These are phyloP conservation scores for Atta texana DNA, from an alignment of 1,140 invertebrate genomes.

Conservation along the genomic window DNA sequence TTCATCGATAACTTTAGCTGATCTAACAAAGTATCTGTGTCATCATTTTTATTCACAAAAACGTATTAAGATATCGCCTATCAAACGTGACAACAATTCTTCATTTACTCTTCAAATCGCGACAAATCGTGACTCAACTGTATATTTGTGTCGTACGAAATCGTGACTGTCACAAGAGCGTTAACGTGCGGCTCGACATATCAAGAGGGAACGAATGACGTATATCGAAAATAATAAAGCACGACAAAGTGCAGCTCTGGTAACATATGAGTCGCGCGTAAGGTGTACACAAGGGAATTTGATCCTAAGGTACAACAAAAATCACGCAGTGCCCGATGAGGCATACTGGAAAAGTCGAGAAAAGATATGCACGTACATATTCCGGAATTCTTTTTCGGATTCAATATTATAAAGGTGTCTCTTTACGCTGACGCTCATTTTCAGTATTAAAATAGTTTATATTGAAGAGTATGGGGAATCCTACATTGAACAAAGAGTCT, in stretches of 20 bases:
- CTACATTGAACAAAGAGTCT: too few species aligned
- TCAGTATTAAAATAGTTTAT: too few species aligned
- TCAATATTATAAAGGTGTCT: too few species aligned
- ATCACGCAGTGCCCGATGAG: not conserved
- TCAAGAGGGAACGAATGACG: not conserved
- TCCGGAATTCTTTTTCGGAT: too few species aligned
- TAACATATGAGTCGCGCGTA: slow-evolving; percentile 3
- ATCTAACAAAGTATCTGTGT: not conserved
- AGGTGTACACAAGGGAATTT: not conserved
- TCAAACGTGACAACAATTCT: not conserved
- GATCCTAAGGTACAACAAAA: not conserved
- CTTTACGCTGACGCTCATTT: too few species aligned
- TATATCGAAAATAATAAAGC: slow-evolving; percentile 26
- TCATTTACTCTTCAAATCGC: slow-evolving; percentile 18
- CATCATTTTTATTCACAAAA: not conserved
- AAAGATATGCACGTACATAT: too few species aligned
- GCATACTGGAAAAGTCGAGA: too few species aligned
- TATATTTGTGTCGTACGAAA: slow-evolving; percentile 5
- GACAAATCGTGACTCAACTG: slow-evolving; percentile 23
- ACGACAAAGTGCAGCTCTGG: slow-evolving; percentile 1
- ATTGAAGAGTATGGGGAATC: too few species aligned
- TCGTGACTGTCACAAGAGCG: slow-evolving; percentile 4
- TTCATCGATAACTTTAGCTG: not conserved
- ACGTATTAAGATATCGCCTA: slow-evolving; percentile 42
- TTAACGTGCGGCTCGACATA: not conserved